phyloP scores from a whole-genome alignment of 2,113 vertebrate genomes.

The Bagarius yarrelli region DNA sequence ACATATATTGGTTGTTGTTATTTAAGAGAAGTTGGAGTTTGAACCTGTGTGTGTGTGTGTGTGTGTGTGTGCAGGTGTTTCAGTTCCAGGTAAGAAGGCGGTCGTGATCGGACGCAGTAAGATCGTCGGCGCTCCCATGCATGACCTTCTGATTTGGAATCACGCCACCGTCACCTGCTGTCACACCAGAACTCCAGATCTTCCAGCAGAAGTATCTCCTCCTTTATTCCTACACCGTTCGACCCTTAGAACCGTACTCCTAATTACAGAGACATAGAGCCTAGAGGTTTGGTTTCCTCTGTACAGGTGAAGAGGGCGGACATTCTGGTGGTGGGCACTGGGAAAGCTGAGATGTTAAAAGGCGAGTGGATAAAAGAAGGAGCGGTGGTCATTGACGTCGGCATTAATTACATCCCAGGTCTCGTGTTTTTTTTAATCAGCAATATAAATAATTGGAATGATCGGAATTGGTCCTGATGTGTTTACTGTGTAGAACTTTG shows the following conservation, averaged over 20 bases:
- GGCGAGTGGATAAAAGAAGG: constrained; percentile 96
- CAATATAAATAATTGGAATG: not conserved
- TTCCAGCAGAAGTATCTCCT: constrained; percentile 76
- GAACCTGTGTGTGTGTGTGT: constrained; percentile 25
- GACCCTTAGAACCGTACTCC: no score
- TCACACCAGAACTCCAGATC: constrained; percentile 84
- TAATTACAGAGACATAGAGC: not conserved
- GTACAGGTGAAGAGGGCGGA: constrained; percentile 81
- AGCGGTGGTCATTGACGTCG: constrained; percentile 92
- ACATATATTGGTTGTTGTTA: no score
- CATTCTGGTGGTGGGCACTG: constrained; percentile 90
- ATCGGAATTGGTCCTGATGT: not conserved
- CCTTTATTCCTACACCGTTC: no score
- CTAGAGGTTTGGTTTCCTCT: not conserved
- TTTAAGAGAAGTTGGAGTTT: not conserved
- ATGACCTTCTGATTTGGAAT: constrained; percentile 90
- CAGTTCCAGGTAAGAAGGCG: constrained; percentile 82
- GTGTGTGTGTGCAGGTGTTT: constrained; percentile 72
- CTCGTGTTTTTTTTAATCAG: constrained; percentile 6
- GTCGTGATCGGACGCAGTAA: constrained; percentile 95
- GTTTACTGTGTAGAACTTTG: no score
- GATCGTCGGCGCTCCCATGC: constrained; percentile 94
- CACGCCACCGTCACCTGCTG: constrained; percentile 93
- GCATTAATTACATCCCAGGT: constrained; percentile 91
- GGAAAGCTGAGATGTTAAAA: constrained; percentile 89